These are phyloP conservation scores for Discoglossus pictus DNA, from an alignment of 2,797 vertebrate genomes.

Conservation along the genomic window DNA sequence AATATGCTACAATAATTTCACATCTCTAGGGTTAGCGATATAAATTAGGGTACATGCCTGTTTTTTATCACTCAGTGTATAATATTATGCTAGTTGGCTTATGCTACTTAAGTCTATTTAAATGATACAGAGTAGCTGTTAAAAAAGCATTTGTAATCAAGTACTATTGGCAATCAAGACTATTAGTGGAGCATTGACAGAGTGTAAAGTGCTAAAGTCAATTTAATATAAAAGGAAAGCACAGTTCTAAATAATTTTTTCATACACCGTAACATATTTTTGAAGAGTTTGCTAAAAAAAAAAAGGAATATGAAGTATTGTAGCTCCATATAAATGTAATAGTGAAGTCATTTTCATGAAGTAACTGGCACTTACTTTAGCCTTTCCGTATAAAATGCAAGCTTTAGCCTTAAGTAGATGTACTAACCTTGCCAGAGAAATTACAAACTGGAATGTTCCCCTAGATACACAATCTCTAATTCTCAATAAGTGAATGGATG, in stretches of 20 bases:
- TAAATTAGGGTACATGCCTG: neutral
- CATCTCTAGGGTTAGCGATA: slow-evolving; percentile 3
- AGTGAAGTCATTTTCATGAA: slow-evolving; percentile 44
- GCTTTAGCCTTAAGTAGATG: slow-evolving; percentile 55
- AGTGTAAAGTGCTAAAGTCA: too few species aligned
- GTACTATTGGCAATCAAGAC: slow-evolving; percentile 52
- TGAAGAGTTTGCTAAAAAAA: slow-evolving; percentile 37
- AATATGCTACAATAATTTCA: slow-evolving; percentile 11
- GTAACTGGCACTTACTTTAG: slow-evolving; percentile 40
- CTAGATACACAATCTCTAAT: too few species aligned
- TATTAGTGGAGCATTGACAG: slow-evolving; percentile 42
- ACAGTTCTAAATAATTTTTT: slow-evolving; percentile 36
- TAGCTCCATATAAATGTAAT: slow-evolving; percentile 31
- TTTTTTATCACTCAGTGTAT: slow-evolving; percentile 4
- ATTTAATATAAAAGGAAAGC: neutral
- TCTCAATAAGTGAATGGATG: too few species aligned
- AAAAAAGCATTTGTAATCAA: slow-evolving; percentile 49
- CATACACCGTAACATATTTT: slow-evolving; percentile 51
- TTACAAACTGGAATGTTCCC: too few species aligned
- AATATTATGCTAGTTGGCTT: slow-evolving; percentile 1
- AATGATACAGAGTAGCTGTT: slow-evolving; percentile 24
- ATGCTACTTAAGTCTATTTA: too few species aligned
- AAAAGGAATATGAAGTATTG: slow-evolving; percentile 32
- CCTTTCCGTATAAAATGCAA: slow-evolving; percentile 44
- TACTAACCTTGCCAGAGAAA: too few species aligned